phyloP scores from a whole-genome alignment of 1,140 invertebrate genomes.

The Drosophila aff. region DNA sequence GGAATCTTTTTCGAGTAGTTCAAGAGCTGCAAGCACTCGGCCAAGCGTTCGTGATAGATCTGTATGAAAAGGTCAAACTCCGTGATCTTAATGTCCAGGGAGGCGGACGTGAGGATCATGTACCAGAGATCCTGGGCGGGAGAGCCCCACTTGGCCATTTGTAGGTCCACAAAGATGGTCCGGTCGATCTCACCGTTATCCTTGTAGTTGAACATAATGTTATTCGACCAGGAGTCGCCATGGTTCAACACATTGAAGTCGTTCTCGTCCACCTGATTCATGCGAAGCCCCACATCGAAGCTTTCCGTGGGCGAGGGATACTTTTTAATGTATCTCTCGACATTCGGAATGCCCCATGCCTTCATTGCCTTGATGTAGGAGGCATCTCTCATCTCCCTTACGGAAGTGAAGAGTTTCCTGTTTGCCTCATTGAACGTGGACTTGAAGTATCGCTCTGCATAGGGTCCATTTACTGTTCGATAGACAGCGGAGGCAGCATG shows the following conservation, averaged over 20 bases:
- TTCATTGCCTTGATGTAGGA: conserved; percentile 44
- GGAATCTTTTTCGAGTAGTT: conserved; percentile 63
- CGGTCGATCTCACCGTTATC: conserved; percentile 73
- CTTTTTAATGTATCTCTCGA: conserved; percentile 47
- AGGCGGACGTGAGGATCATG: conserved; percentile 54
- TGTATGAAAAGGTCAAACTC: conserved; percentile 70
- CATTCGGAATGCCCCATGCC: conserved; percentile 52
- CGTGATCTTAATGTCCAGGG: conserved; percentile 56
- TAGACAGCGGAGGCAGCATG: conserved; percentile 86
- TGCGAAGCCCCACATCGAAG: conserved; percentile 21
- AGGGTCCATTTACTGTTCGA: conserved; percentile 59
- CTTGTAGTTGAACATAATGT: conserved; percentile 84
- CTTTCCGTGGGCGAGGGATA: neutral
- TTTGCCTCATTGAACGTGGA: conserved; percentile 49
- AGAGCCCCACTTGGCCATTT: conserved; percentile 65
- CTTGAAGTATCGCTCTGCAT: conserved; percentile 26
- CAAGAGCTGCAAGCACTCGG: conserved; percentile 55
- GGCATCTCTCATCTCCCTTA: conserved; percentile 26
- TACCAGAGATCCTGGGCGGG: conserved; percentile 71
- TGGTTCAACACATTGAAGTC: conserved; percentile 88
- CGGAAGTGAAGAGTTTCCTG: conserved; percentile 29
- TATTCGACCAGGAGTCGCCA: conserved; percentile 86
- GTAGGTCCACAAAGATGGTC: conserved; percentile 62
- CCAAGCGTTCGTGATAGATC: conserved; percentile 66
- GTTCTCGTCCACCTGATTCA: conserved; percentile 73